These are phyloP conservation scores for Microcebus murinus DNA, from an alignment of 2,113 vertebrate genomes.

Conservation along the genomic window DNA sequence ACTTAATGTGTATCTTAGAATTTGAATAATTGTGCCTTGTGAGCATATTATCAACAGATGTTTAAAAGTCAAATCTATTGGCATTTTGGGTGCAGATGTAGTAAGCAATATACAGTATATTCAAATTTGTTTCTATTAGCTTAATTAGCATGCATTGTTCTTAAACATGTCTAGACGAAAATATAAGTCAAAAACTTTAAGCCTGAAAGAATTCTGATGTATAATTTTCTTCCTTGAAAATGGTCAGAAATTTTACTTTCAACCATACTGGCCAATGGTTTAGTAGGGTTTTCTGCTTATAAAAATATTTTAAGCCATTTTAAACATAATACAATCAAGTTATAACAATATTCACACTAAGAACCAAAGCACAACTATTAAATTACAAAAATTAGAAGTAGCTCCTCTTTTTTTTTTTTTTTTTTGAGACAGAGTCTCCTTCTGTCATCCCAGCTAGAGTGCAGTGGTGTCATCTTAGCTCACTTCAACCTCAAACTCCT, in stretches of 20 bases:
- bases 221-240: neutral
- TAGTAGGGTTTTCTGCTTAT: neutral
- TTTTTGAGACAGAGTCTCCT: too few species aligned
- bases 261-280: neutral
- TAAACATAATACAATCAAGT: neutral
- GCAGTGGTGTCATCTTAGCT: too few species aligned
- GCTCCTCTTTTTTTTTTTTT: neutral
- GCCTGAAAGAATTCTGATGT: neutral
- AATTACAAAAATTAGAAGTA: neutral
- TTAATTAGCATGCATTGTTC: neutral
- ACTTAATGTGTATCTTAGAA: neutral
- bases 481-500: too few species aligned
- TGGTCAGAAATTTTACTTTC: neutral
- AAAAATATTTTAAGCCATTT: neutral
- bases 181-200: neutral
- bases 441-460: too few species aligned
- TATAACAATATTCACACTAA: neutral
- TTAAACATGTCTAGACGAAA: neutral
- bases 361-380: neutral
- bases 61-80: neutral
- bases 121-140: neutral
- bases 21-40: neutral
- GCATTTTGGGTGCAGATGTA: neutral
- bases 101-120: neutral
- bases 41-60: neutral